Evolutionary conservation across 2,888 invertebrate genomes (phyloP).

Genomic region (Epirrhoe tristata): DNA sequence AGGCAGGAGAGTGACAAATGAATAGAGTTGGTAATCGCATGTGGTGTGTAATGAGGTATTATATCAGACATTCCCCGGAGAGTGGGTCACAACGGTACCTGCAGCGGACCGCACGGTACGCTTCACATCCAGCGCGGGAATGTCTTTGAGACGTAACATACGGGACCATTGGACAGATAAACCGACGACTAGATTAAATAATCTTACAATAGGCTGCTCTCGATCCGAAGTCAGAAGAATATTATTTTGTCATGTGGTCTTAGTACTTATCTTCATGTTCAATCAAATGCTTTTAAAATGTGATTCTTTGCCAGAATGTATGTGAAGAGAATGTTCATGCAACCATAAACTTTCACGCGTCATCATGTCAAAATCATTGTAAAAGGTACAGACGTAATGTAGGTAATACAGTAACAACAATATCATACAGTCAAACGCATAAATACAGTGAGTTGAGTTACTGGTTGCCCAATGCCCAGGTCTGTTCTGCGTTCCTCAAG

Average conservation of each 20-base stretch:
- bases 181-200: background rate
- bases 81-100: slow-evolving; percentile 71
- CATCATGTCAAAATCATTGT: no score
- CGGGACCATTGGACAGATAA: background rate
- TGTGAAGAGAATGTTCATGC: no score
- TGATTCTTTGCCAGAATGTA: no score
- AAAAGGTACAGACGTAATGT: no score
- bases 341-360: no score
- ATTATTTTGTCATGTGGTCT: background rate
- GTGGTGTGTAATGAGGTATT: slow-evolving; percentile 13
- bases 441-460: no score
- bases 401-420: no score
- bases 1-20: background rate
- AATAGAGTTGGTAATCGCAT: background rate
- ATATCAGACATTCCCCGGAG: slow-evolving; percentile 6
- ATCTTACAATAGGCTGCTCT: background rate
- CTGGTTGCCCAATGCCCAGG: no score
- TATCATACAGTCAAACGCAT: no score
- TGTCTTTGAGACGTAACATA: slow-evolving; percentile 2
- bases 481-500: background rate
- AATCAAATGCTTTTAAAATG: no score
- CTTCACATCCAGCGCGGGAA: slow-evolving; percentile 20
- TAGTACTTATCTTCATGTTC: background rate
- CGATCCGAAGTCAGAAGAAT: background rate
- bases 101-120: slow-evolving; percentile 52